phyloP scores from a whole-genome alignment of 23 tunicate species.

The Ascidia mentula region DNA sequence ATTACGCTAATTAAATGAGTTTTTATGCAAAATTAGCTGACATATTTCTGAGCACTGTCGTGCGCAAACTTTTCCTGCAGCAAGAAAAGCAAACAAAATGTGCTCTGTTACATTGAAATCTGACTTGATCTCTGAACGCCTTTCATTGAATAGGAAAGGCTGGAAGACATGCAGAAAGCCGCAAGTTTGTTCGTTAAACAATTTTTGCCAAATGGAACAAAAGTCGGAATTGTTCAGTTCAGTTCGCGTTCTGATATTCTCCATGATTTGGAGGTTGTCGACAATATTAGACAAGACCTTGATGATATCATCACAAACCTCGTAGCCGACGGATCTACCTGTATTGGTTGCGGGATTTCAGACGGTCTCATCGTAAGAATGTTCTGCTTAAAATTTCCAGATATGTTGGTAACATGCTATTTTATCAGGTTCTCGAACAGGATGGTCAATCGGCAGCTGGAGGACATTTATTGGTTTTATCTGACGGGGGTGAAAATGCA shows the following conservation, averaged over 20 bases:
- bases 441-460: conserved; percentile 7
- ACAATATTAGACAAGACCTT: conserved; percentile 14
- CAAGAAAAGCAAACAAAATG: too few species aligned
- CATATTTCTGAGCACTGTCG: too few species aligned
- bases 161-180: conserved; percentile 11
- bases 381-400: background rate
- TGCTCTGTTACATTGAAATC: too few species aligned
- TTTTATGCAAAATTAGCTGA: too few species aligned
- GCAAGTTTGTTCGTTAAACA: conserved; percentile 13
- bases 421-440: background rate
- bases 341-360: conserved; percentile 30
- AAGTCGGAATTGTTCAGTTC: conserved; percentile 44
- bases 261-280: background rate
- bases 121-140: too few species aligned
- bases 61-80: too few species aligned
- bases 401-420: background rate
- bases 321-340: conserved; percentile 13
- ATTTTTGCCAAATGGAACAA: conserved; percentile 17
- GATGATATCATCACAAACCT: background rate
- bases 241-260: background rate
- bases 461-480: conserved; percentile 25
- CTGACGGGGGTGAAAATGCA: conserved; percentile 35
- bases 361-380: conserved; percentile 22
- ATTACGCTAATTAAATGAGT: too few species aligned
- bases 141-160: background rate